These are phyloP conservation scores for Andricus curvator DNA, from an alignment of 2,888 invertebrate species.

Conservation along the genomic window DNA sequence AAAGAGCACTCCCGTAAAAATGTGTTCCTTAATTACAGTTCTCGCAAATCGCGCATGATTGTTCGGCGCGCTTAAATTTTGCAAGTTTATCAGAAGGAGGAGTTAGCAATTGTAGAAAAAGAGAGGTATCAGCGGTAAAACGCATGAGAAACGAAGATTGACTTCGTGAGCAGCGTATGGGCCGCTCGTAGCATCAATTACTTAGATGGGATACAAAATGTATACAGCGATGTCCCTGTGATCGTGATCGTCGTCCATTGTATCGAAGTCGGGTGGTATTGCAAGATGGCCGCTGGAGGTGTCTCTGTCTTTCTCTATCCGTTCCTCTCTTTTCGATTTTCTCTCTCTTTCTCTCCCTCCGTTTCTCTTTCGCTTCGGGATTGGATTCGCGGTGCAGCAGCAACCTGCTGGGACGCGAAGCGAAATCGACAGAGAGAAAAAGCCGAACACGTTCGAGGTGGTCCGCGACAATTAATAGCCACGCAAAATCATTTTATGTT, in stretches of 20 bases:
- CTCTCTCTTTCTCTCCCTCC: not conserved
- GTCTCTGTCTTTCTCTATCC: conserved; percentile 40
- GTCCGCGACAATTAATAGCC: conserved; percentile 69
- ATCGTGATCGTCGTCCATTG: conserved; percentile 62
- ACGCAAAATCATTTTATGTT: conserved; percentile 72
- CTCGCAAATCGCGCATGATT: not conserved
- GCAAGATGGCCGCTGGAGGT: conserved; percentile 69
- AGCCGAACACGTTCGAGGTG: conserved; percentile 48
- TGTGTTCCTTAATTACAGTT: not conserved
- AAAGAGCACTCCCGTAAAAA: not conserved
- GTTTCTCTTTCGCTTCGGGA: conserved; percentile 35
- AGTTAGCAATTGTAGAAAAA: conserved; percentile 26
- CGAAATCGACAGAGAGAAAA: conserved; percentile 57
- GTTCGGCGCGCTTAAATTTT: not conserved
- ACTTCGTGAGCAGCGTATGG: conserved; percentile 65
- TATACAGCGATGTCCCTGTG: conserved; percentile 54
- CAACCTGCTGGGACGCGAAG: conserved; percentile 38
- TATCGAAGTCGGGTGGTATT: conserved; percentile 61
- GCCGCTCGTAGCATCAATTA: conserved; percentile 66
- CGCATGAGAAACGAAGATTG: conserved; percentile 62
- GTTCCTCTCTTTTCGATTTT: conserved; percentile 34
- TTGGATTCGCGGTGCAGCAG: conserved; percentile 45
- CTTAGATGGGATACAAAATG: conserved; percentile 65
- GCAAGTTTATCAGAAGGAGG: not conserved
- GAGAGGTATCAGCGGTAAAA: conserved; percentile 48